These are phyloP conservation scores for Coptodon bakossiorum DNA, from an alignment of 2,113 vertebrate species.

Conservation along the genomic window DNA sequence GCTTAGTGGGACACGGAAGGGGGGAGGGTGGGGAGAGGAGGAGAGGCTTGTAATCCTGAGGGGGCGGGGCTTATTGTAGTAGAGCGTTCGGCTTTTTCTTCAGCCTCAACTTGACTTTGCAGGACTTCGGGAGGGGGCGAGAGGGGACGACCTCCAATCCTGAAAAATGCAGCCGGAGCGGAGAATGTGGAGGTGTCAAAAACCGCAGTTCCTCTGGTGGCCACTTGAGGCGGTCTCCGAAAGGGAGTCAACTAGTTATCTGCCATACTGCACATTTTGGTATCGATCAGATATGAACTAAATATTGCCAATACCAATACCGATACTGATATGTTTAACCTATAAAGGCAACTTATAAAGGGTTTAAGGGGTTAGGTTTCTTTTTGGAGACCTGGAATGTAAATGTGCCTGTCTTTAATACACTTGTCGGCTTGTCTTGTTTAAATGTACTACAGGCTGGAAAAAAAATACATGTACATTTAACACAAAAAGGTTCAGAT, in stretches of 20 bases:
- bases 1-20: constrained; percentile 48
- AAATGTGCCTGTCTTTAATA: background rate
- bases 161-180: background rate
- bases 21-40: background rate
- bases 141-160: background rate
- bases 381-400: background rate
- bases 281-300: background rate
- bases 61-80: background rate
- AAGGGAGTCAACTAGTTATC: background rate
- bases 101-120: background rate
- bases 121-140: accelerated
- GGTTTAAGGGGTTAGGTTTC: background rate
- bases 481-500: background rate
- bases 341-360: background rate
- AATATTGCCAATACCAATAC: background rate
- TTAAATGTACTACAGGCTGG: background rate
- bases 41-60: background rate
- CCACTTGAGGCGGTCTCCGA: background rate
- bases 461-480: background rate
- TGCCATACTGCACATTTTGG: background rate
- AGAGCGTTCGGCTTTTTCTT: background rate
- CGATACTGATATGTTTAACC: background rate
- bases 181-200: background rate
- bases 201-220: background rate
- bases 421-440: background rate